Evolutionary conservation across 2,888 invertebrate species (phyloP), one percentile per base, ranked within the genome.

Genomic region (Nebria salina): DNA sequence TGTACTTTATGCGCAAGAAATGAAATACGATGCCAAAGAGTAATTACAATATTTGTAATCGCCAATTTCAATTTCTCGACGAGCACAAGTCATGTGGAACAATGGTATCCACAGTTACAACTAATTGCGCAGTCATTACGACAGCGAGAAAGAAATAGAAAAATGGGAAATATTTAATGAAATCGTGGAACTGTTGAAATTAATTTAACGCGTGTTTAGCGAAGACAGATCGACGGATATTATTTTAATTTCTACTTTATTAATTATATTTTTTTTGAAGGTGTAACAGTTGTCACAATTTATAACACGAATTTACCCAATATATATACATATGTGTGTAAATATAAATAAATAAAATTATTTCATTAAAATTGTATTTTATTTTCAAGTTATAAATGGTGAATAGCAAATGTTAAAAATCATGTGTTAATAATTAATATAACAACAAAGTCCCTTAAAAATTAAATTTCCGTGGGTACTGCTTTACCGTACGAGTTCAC

Each of bases 181-280:
- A 80, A 80, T 80, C 80, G 75, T 43, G 65, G 65, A 80, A 75
- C 26, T 75, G 80, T 75, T 80, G 80, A 80, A 80, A 80, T 80
- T 80, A 80, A 80, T 80, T 80, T 80, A 70, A 80, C 75, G 75
- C 70, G 80, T 80, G 80, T 80, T 80, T 80, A 80, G 75, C 70
- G 68, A 75, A 80, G 80, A 80, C 75, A 70, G 65, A 80, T 80
- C 66, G 72, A 64, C 8, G 80, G 80, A 75, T 75, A 80, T 80
- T 80, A 80, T 75, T 13, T 54, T 54, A 11, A 6, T 54, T 54
- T 11, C 4, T 3, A 54, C 8, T 54, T 54, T 54, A 13, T 54
- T 13, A 54, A 54, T 20, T 20, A 20, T 8, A 54, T 54, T 54
- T 54, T 54, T 34, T 34, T 2, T 34, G 34, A 34, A 34, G 34